These are phyloP conservation scores for Eupithecia subumbrata DNA, from an alignment of 2,888 invertebrate species.

Conservation along the genomic window DNA sequence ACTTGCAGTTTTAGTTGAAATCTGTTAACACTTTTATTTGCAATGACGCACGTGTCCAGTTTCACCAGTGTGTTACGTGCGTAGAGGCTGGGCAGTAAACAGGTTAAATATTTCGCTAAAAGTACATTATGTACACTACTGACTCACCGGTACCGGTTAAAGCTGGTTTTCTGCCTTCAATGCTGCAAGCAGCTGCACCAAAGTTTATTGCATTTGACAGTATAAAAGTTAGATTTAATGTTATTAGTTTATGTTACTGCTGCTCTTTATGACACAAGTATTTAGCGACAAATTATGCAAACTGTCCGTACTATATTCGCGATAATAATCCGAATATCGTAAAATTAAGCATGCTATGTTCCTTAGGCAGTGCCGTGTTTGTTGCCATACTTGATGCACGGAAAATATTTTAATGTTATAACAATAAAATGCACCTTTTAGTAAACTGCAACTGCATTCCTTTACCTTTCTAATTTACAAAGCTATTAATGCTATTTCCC, in stretches of 20 bases:
- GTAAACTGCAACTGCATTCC: not conserved
- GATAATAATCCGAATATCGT: slow-evolving; percentile 46
- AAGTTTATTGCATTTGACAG: slow-evolving; percentile 65
- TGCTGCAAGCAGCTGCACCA: slow-evolving; percentile 59
- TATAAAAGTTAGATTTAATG: slow-evolving; percentile 65
- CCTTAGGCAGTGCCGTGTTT: not conserved
- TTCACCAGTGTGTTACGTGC: not conserved
- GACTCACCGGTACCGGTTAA: not conserved
- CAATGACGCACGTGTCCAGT: not conserved
- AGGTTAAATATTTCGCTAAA: not conserved
- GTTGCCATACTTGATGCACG: not conserved
- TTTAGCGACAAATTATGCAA: slow-evolving; percentile 62
- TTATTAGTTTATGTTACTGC: slow-evolving; percentile 59
- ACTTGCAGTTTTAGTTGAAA: not conserved
- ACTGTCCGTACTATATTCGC: slow-evolving; percentile 36
- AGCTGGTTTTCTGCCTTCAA: slow-evolving; percentile 15
- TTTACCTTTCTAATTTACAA: not conserved
- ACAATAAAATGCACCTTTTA: slow-evolving; percentile 32
- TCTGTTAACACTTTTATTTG: not conserved
- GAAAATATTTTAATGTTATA: slow-evolving; percentile 2
- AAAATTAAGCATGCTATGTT: slow-evolving; percentile 38
- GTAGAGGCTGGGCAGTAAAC: not conserved
- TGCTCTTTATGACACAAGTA: slow-evolving; percentile 53
- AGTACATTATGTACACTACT: not conserved
- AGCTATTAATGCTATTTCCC: not conserved